phyloP scores from a whole-genome alignment of 2,797 vertebrate species.

The Distichodus sexfasciatus region DNA sequence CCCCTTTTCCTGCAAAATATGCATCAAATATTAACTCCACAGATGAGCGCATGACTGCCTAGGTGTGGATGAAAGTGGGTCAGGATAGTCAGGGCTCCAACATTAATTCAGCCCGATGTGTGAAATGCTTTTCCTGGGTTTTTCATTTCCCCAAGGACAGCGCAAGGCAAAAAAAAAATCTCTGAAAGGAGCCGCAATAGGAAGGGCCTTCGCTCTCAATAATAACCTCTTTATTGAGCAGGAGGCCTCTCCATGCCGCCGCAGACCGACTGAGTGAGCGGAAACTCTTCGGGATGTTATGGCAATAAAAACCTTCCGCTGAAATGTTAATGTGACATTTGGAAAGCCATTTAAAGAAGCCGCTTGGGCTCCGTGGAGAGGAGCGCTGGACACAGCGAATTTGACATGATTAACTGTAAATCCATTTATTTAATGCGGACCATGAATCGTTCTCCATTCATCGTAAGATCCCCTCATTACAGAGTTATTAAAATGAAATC shows the following conservation, averaged over 20 bases:
- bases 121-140: slow-evolving; percentile 36
- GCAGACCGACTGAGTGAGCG: background rate
- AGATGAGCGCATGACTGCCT: slow-evolving; percentile 19
- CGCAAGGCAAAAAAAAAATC: slow-evolving; percentile 12
- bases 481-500: background rate
- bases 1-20: slow-evolving; percentile 1
- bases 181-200: background rate
- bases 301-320: background rate
- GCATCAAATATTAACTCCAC: slow-evolving; percentile 43
- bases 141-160: slow-evolving; percentile 28
- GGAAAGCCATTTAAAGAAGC: background rate
- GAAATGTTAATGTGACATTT: slow-evolving; percentile 19
- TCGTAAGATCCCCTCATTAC: slow-evolving; percentile 3
- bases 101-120: slow-evolving; percentile 34
- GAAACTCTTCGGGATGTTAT: background rate
- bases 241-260: background rate
- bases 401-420: slow-evolving; percentile 13
- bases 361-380: background rate
- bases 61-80: slow-evolving; percentile 26
- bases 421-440: background rate
- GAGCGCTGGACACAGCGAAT: background rate
- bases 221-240: slow-evolving; percentile 6
- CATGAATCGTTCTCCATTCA: slow-evolving; percentile 2
- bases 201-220: slow-evolving; percentile 10
- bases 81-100: slow-evolving; percentile 25